These are phyloP conservation scores for Cryptoprocta ferox DNA, from an alignment of 2,797 vertebrate species.

Conservation along the genomic window DNA sequence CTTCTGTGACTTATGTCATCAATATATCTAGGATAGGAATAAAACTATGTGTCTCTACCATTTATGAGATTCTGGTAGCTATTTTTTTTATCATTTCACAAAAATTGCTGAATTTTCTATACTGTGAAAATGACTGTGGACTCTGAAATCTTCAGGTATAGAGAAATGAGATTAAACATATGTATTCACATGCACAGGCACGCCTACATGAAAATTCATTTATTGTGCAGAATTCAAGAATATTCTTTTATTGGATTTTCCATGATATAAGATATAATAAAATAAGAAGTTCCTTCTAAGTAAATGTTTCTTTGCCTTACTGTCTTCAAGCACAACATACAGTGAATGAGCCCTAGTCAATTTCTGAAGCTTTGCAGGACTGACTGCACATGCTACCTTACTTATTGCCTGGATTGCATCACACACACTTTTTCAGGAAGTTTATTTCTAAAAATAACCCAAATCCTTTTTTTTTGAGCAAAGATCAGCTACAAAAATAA, in stretches of 20 bases:
- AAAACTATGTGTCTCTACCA: slow-evolving; percentile 52
- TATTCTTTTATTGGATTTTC: slow-evolving; percentile 42
- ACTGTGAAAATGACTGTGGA: neutral
- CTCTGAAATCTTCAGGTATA: neutral
- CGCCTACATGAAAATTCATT: neutral
- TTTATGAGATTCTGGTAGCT: slow-evolving; percentile 42
- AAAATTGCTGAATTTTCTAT: slow-evolving; percentile 51
- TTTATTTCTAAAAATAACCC: slow-evolving; percentile 32
- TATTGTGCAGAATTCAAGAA: slow-evolving; percentile 16
- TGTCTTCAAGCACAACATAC: neutral
- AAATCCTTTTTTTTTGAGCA: neutral
- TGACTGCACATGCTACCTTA: neutral
- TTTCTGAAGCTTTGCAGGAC: neutral
- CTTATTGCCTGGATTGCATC: neutral
- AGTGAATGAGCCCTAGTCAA: neutral
- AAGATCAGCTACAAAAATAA: neutral
- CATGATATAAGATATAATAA: neutral
- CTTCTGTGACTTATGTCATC: slow-evolving; percentile 56
- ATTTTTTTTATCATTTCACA: slow-evolving; percentile 33
- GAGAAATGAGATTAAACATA: slow-evolving; percentile 22
- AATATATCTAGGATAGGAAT: slow-evolving; percentile 33
- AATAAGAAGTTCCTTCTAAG: slow-evolving; percentile 33
- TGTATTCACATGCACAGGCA: too few relatives aligned
- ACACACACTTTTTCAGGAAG: neutral
- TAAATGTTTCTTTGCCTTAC: slow-evolving; percentile 32